A percentile compares a stretch with the other conserved stretches of the same genome.
phyloP scores from a whole-genome alignment of 2,113 vertebrate species.

The Emydocephalus ijimae region DNA sequence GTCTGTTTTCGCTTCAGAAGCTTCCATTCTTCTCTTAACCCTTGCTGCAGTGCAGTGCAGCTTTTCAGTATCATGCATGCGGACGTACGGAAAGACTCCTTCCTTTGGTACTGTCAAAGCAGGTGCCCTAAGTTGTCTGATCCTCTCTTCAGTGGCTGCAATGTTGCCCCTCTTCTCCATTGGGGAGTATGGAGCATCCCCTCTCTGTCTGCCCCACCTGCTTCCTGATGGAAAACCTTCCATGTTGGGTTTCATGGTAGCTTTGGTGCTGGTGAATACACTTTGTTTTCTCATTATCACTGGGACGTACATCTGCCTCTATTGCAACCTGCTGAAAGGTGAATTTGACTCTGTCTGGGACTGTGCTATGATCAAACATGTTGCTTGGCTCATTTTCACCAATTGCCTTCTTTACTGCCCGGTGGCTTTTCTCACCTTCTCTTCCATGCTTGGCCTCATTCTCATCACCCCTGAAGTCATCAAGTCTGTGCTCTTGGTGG shows the following conservation, averaged over 20 bases:
- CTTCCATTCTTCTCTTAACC: slow-evolving; percentile 83
- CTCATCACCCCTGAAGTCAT: slow-evolving; percentile 86
- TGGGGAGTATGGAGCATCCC: slow-evolving; percentile 88
- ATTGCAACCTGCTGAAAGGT: slow-evolving; percentile 85
- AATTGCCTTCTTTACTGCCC: slow-evolving; percentile 92
- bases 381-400: slow-evolving; percentile 92
- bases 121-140: slow-evolving; percentile 78
- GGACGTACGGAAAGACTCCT: slow-evolving; percentile 76
- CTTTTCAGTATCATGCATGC: slow-evolving; percentile 76
- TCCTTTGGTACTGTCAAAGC: slow-evolving; percentile 75
- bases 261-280: slow-evolving; percentile 83
- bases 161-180: slow-evolving; percentile 80
- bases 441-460: slow-evolving; percentile 85
- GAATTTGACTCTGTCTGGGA: slow-evolving; percentile 87
- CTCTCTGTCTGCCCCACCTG: slow-evolving; percentile 87
- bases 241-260: slow-evolving; percentile 75
- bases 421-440: slow-evolving; percentile 90
- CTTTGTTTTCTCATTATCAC: slow-evolving; percentile 87
- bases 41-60: slow-evolving; percentile 88
- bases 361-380: slow-evolving; percentile 89
- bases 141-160: slow-evolving; percentile 76
- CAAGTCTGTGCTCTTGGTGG: slow-evolving; percentile 86
- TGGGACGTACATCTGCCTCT: slow-evolving; percentile 86
- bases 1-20: slow-evolving; percentile 85
- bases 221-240: slow-evolving; percentile 73